phyloP scores from a whole-genome alignment of 2,797 vertebrate genomes.

The Huso huso region DNA sequence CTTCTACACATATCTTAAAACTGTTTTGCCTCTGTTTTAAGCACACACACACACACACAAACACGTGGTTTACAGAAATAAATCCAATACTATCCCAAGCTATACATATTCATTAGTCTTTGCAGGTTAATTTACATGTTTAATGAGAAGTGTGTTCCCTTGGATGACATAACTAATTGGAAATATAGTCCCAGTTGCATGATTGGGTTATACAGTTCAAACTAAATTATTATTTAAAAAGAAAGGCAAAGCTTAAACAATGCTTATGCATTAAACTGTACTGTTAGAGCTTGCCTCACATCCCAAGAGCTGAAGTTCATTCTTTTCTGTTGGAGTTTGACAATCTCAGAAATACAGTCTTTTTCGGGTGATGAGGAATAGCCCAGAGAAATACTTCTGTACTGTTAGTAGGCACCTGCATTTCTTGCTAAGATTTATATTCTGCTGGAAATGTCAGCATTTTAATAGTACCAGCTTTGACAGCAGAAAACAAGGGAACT shows the following conservation, averaged over 20 bases:
- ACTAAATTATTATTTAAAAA: constrained; percentile 21
- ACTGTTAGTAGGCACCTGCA: neutral
- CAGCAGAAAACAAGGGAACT: neutral
- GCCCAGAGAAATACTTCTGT: neutral
- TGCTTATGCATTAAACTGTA: neutral
- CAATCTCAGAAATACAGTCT: neutral
- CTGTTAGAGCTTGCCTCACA: neutral
- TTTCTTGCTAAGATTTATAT: constrained; percentile 9
- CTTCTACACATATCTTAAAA: neutral
- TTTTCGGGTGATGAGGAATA: neutral
- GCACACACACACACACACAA: constrained; percentile 3
- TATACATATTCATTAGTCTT: constrained; percentile 30
- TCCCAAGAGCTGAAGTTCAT: neutral
- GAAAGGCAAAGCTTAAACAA: neutral
- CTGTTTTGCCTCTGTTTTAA: constrained; percentile 10
- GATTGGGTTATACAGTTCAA: constrained; percentile 26
- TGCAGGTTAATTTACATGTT: constrained; percentile 31
- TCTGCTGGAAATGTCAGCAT: constrained; percentile 1
- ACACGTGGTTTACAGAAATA: constrained; percentile 11
- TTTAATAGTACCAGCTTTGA: constrained; percentile 6
- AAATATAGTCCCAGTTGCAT: constrained; percentile 28
- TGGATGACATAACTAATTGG: constrained; percentile 34
- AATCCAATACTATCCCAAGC: constrained; percentile 17
- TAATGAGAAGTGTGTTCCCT: constrained; percentile 34
- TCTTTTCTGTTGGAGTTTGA: neutral